phyloP scores from a whole-genome alignment of 2,113 vertebrate genomes.

The Theristicus caerulescens region DNA sequence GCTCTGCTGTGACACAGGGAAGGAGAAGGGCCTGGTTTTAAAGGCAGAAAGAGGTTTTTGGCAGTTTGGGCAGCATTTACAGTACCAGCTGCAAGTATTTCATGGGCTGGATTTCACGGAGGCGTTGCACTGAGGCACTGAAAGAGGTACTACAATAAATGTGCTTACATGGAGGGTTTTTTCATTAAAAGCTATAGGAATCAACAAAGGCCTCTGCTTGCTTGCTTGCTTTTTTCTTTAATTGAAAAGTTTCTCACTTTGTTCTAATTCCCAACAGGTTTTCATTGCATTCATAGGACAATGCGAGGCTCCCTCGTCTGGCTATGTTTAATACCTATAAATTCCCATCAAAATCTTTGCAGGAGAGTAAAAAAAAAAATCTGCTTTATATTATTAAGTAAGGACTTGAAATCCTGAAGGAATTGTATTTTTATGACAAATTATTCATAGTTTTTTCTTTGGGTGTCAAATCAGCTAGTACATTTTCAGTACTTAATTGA shows the following conservation, averaged over 20 bases:
- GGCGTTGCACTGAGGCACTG: not conserved
- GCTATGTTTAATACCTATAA: conserved; percentile 7
- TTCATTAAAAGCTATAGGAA: not conserved
- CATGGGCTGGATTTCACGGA: not conserved
- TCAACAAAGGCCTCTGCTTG: not conserved
- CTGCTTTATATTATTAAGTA: not conserved
- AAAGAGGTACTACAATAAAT: not conserved
- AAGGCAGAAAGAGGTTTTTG: not conserved
- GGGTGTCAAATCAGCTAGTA: not conserved
- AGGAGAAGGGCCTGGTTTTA: rapidly evolving
- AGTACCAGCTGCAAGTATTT: not conserved
- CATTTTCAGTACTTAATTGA: conserved; percentile 30
- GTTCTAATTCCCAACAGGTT: conserved; percentile 3
- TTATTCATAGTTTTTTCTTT: conserved; percentile 2
- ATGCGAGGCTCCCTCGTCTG: not conserved
- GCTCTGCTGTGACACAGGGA: not conserved
- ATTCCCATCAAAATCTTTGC: conserved; percentile 15
- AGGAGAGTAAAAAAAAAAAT: not conserved
- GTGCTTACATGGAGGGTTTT: not conserved
- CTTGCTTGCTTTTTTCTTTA: not conserved
- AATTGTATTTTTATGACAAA: not conserved
- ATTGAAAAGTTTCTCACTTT: conserved; percentile 9
- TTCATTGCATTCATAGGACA: not conserved
- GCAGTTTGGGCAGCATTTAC: not conserved
- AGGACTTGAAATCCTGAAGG: not conserved